Base-by-base conservation (phyloP, 2,797 vertebrate species). In the Sebastes hubbsi region DNA sequence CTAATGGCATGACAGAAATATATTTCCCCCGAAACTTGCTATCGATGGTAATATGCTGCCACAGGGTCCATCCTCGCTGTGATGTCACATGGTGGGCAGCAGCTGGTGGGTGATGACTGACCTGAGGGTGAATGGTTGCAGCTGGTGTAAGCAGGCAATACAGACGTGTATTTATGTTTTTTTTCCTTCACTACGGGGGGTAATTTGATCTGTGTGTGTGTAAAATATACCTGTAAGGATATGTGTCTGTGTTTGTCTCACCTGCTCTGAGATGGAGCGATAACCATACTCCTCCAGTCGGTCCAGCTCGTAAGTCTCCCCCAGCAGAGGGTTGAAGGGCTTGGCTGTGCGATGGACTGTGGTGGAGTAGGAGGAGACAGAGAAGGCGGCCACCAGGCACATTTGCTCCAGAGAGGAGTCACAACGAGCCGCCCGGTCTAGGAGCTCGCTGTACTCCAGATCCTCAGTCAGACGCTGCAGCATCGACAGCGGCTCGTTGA, bases 11-110 rank as follows among this genome's bases (percentile, higher is more conserved):
- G 84, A 99, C 97, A 71, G 98, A 99, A 88, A 99, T 97, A 89
- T 99, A 98, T 94, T 99, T 99, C 77, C 98, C 98, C 84, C 98
- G 95, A 92, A 99, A 99, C 93, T 99, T 99, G 97, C 98, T 99
- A 83, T 98, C 96, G 7, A 99, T 98, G 25, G 97, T 97, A 93
- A 99, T 99, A 73, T 99, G 96, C 93, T 99, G 98, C 97, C 98
- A 97, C 85, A 99, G 71, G 1, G 96, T 97, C 98, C 98, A 99
- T 24, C 98, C 98, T 27, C 96, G 92, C 86, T 94, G 95, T 74
- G 98, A 99, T 2, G 92, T 95, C 70, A 97, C 98, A 0, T 99
- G 96, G 90, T 98, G 98, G 10, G 98, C 98, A 0, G 98, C 98
- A 18, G 97, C 97, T 0, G 98, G 98, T 1, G 98, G 98, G 80